Base-by-base conservation (phyloP, 2,113 vertebrate genomes). In the Theristicus caerulescens region DNA sequence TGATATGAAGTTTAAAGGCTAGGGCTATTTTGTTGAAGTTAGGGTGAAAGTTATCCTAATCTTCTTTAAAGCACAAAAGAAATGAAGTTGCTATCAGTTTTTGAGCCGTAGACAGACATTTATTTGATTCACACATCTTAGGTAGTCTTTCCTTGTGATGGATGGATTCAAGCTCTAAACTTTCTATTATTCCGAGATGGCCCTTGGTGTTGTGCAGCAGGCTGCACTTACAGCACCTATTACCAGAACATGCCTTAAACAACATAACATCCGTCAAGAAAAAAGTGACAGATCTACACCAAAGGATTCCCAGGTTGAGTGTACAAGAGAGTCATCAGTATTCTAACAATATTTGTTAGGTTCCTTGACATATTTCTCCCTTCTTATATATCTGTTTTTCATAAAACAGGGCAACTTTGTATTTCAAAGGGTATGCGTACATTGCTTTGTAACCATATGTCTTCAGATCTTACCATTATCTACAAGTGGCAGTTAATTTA, bases 221-320 rank as follows among this genome's bases (percentile, higher is more conserved):
- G 82, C 82, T 86, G 62, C 58, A 64, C 64, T 91, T 80, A 80
- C 10, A 91, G 83, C 76, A 91, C 69, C 91, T 64, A 93, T 96
- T 95, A 95, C 82, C 89, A 76, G 57, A 59, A 59, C 32, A 69
- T 70, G 82, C 89, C 89, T 94, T 95, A 72, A 96, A 96, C 81
- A 93, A 94, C 94, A 84, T 25, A 46, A 46, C 66, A 97, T 94
- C 85, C 9, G 21, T 97, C 96, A 92, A 77, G 61, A 42, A 86
- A 88, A 86, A 94, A 79, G 59, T 69, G 94, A 55, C 87, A 95
- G 59, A 88, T n/a, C 72, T 92, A 79, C 88, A 84, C 70, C n/a
- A 88, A 91, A 91, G 67, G 80, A 92, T 70, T 91, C 87, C 79
- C 83, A 88, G 57, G 52, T 18, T 77, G 46, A 94, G 46, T 13